A percentile compares a stretch with the other conserved stretches of the same genome.
These are phyloP conservation scores for Argynnis bischoffii DNA, from an alignment of 2,888 invertebrate genomes.

Conservation along the genomic window DNA sequence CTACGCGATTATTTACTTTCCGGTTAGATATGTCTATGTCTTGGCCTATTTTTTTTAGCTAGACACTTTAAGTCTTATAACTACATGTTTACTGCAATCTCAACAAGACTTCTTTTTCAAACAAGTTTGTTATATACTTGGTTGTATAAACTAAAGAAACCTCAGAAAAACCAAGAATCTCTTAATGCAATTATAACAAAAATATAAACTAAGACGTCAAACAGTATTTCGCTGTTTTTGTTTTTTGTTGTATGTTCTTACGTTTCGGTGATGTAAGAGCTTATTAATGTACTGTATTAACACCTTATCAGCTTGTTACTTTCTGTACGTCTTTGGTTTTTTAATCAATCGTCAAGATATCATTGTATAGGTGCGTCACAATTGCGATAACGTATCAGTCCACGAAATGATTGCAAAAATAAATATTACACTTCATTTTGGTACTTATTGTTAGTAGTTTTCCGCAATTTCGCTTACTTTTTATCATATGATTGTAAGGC, in stretches of 20 bases:
- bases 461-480: conserved; percentile 26
- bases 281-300: background rate
- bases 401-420: conserved; percentile 39
- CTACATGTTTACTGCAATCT: conserved; percentile 4
- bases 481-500: background rate
- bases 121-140: background rate
- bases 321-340: conserved; percentile 3
- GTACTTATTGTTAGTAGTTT: conserved; percentile 34
- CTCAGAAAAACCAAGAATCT: background rate
- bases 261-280: too few species aligned
- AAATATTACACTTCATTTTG: conserved; percentile 35
- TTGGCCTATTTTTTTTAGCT: conserved; percentile 9
- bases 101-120: conserved; percentile 7
- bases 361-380: conserved; percentile 42
- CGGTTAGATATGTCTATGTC: conserved; percentile 17
- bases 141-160: background rate
- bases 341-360: conserved; percentile 40
- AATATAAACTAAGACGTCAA: background rate
- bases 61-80: background rate
- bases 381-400: conserved; percentile 45
- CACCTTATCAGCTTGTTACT: background rate
- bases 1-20: background rate
- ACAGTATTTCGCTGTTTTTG: too few species aligned
- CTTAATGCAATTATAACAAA: background rate
- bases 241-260: too few species aligned